These are phyloP conservation scores for Desmodus rotundus DNA, from an alignment of 2,113 vertebrate genomes.

Conservation along the genomic window DNA sequence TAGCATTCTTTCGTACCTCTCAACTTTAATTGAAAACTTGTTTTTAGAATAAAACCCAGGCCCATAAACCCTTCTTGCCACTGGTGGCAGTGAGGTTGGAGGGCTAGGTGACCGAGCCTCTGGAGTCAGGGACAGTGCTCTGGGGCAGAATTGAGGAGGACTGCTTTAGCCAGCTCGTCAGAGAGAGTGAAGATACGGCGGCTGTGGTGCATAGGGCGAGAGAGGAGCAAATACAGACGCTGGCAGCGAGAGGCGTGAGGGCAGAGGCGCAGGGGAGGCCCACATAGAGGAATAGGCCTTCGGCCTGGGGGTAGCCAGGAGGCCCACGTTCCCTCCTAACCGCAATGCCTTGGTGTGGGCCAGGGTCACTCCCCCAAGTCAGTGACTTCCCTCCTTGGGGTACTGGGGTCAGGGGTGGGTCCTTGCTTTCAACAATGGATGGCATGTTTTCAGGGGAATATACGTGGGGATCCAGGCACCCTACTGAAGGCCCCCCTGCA, in stretches of 20 bases:
- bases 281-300: neutral
- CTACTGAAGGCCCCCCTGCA: neutral
- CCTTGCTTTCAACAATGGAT: neutral
- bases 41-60: constrained; percentile 49
- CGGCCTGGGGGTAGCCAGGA: neutral
- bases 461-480: neutral
- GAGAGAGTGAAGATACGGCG: neutral
- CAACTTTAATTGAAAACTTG: constrained; percentile 58
- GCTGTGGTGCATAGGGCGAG: neutral
- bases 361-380: neutral
- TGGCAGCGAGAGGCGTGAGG: neutral
- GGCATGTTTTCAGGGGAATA: neutral
- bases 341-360: neutral
- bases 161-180: neutral
- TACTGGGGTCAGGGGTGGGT: neutral
- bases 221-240: neutral
- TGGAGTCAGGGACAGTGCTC: neutral
- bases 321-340: neutral
- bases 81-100: neutral
- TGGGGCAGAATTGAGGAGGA: neutral
- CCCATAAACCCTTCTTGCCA: neutral
- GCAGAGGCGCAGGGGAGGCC: neutral
- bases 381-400: neutral
- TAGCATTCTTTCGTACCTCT: constrained; percentile 1
- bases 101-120: neutral